Conservation (phyloP, 2,797 vertebrate species). For the Macroramphosus scolopax region DNA sequence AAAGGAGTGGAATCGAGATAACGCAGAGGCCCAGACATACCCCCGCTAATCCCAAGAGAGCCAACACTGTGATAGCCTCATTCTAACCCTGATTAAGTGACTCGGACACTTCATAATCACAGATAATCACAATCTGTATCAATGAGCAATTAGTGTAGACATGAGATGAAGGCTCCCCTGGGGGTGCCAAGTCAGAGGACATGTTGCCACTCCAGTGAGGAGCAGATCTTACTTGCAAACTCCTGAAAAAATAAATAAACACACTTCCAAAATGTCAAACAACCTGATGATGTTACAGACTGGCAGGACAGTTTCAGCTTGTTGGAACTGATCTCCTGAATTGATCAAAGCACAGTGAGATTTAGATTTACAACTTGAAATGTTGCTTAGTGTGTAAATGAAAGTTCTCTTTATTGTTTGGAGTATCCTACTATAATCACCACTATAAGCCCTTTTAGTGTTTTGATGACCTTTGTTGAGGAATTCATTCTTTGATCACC, state of each 20-base stretch:
- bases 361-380: not conserved
- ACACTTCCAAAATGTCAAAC: constrained; percentile 33
- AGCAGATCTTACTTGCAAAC: not conserved
- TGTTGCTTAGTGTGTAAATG: not conserved
- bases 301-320: not conserved
- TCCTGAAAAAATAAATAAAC: constrained; percentile 15
- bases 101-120: constrained; percentile 73
- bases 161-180: constrained; percentile 58
- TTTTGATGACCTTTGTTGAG: constrained; percentile 2
- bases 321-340: too few species aligned
- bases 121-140: constrained; percentile 75
- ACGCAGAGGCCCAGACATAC: constrained; percentile 58
- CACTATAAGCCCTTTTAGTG: not conserved
- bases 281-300: constrained; percentile 2
- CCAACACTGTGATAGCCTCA: constrained; percentile 64
- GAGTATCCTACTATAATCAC: not conserved
- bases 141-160: constrained; percentile 74
- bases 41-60: constrained; percentile 54
- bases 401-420: not conserved
- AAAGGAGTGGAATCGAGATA: constrained; percentile 69
- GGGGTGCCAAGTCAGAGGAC: constrained; percentile 30
- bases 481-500: constrained; percentile 1
- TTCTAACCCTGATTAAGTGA: constrained; percentile 71
- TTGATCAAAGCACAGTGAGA: not conserved
- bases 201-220: constrained; percentile 4